Base-by-base conservation (phyloP, 2,113 vertebrate species). In the Fukomys damarensis region DNA sequence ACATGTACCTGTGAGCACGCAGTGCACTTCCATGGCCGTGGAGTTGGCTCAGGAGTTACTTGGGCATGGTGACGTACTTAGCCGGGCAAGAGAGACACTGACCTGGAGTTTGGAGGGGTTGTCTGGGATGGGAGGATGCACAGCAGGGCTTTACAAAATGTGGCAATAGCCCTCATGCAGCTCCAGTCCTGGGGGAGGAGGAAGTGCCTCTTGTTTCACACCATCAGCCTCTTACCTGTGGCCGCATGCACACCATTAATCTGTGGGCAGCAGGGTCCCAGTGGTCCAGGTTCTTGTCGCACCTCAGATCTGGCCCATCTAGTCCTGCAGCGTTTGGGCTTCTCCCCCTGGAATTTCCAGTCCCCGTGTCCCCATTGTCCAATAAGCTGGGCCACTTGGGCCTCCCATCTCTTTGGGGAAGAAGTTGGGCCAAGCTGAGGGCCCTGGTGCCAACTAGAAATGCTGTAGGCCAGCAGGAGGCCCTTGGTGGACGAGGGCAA, bases 371-470 rank as follows among this genome's bases (percentile, higher is more conserved):
- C 90, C 17, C 72, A 89, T 91, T 65, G 72, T 79, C 63, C 76
- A 81, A 81, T 79, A 92, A 96, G 91, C 65, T 94, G 85, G 93
- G 59, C 86, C 81, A 3, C 89, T 84, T 74, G 93, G 58, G 82
- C 90, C 81, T 96, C 79, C 88, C 49, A 28, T 86, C 82, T 72
- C 79, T 96, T 59, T 87, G 74, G 59, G 41, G 30, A 87, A 90
- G 20, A 3, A 83, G 77, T 85, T 89, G 58, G 89, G 74, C 86
- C 16, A 0, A 52, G 85, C 11, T 66, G 93, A 86, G 95, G 94
- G 83, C 17, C 38, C 59, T 80, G 54, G 28, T 70, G 9, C 63
- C 83, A 32, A 65, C 59, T 58, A 17, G 95, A 4, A n/a, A 0
- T 54, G 49, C 35, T 63, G 20, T 6, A 84, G 87, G 74, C 66